phyloP scores from a whole-genome alignment of 2,113 vertebrate species.

The Ceuthmochares aereus region DNA sequence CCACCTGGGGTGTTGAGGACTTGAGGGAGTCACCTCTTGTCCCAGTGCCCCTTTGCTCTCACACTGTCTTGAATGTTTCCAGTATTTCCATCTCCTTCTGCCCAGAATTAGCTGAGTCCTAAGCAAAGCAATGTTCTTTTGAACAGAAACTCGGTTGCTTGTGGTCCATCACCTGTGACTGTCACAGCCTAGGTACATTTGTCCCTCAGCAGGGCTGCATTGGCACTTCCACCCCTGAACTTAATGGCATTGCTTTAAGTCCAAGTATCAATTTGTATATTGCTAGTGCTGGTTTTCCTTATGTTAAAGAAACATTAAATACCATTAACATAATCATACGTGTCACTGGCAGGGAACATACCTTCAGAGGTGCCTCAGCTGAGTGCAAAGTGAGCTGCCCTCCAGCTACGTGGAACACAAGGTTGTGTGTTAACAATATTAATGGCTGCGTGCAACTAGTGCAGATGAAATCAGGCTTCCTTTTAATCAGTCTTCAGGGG shows the following conservation, averaged over 20 bases:
- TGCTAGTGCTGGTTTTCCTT: not conserved
- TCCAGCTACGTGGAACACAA: conserved; percentile 58
- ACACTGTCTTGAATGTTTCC: not conserved
- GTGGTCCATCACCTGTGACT: not conserved
- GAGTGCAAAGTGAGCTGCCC: conserved; percentile 34
- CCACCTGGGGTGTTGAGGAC: rapidly evolving
- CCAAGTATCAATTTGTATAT: not conserved
- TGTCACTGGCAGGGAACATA: not conserved
- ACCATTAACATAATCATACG: conserved; percentile 13
- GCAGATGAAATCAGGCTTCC: conserved; percentile 58
- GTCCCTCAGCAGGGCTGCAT: not conserved
- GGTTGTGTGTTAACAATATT: conserved; percentile 61
- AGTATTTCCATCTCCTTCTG: not conserved
- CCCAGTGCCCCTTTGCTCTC: not conserved
- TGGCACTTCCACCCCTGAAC: not conserved
- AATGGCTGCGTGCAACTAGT: not conserved
- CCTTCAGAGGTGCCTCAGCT: conserved; percentile 39
- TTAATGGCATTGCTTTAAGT: not conserved
- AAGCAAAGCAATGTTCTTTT: not conserved
- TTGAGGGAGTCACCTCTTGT: not conserved
- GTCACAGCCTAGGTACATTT: not conserved
- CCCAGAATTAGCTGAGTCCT: not conserved
- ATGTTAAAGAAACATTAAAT: not conserved
- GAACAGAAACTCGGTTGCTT: not conserved
- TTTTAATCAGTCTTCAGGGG: conserved; percentile 59